Evolutionary conservation across 2,797 vertebrate genomes (phyloP).

Genomic region (Rhabdomys pumilio): DNA sequence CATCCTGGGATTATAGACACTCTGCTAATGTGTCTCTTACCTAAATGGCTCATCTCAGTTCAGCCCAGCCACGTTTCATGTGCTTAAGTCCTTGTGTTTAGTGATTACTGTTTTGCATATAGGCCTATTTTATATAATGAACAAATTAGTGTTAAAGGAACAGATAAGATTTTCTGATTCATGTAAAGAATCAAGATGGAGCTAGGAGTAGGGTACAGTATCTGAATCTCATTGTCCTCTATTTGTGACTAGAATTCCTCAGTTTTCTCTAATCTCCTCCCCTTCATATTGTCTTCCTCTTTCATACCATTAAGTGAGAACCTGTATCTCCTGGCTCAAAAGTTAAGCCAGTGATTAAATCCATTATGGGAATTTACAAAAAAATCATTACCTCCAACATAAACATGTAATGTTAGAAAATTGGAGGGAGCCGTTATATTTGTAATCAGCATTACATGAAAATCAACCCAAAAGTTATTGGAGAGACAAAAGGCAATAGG

Average conservation of each 20-base stretch:
- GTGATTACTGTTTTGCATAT: slow-evolving; percentile 7
- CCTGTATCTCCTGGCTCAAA: slow-evolving; percentile 37
- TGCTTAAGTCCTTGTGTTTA: slow-evolving; percentile 18
- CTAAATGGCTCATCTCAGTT: background rate
- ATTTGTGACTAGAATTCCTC: slow-evolving; percentile 13
- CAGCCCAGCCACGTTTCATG: slow-evolving; percentile 36
- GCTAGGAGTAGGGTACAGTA: background rate
- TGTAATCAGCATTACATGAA: slow-evolving; percentile 55
- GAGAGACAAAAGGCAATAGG: slow-evolving; percentile 29
- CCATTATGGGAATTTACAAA: slow-evolving; percentile 57
- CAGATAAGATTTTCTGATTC: slow-evolving; percentile 33
- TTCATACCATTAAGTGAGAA: background rate
- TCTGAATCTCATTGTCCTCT: slow-evolving; percentile 28
- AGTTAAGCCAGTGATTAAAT: slow-evolving; percentile 41
- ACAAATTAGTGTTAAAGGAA: slow-evolving; percentile 8
- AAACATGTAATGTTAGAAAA: slow-evolving; percentile 48
- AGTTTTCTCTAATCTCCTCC: background rate
- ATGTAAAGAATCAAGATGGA: slow-evolving; percentile 33
- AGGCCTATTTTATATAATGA: background rate
- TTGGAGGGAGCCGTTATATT: background rate
- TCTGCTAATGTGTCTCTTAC: slow-evolving; percentile 18
- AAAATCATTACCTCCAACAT: slow-evolving; percentile 32
- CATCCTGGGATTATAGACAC: background rate
- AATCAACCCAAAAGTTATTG: slow-evolving; percentile 41
- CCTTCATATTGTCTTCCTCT: background rate